Conservation (phyloP, 2,113 vertebrate genomes). For the Gasterosteus aculeatus region DNA sequence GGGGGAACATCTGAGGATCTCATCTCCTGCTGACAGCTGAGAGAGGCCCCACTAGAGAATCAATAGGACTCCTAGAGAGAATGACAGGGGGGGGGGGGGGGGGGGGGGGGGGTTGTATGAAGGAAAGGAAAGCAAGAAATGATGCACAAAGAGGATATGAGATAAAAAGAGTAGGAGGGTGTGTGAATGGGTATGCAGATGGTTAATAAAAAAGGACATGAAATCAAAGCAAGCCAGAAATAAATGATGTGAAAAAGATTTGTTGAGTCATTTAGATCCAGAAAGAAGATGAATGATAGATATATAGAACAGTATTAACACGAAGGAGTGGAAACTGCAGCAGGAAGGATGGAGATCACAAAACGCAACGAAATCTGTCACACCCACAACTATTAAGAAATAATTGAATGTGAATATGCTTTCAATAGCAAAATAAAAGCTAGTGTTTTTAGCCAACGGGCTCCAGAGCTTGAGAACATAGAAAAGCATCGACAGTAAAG, state of each 20-base stretch:
- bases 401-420: slow-evolving; percentile 14
- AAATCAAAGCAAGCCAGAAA: slow-evolving; percentile 9
- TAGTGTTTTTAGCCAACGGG: slow-evolving; percentile 37
- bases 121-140: slow-evolving; percentile 16
- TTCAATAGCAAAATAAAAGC: slow-evolving; percentile 15
- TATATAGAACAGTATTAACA: slow-evolving; percentile 19
- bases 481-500: slow-evolving; percentile 13
- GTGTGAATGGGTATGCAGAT: slow-evolving; percentile 43
- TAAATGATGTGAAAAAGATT: neutral
- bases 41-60: slow-evolving; percentile 42
- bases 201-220: slow-evolving; percentile 44
- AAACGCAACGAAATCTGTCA: slow-evolving; percentile 45
- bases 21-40: slow-evolving; percentile 57
- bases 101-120: neutral
- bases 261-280: slow-evolving; percentile 10
- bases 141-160: slow-evolving; percentile 30
- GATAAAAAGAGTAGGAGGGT: neutral
- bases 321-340: slow-evolving; percentile 6
- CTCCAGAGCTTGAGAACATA: slow-evolving; percentile 10
- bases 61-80: slow-evolving; percentile 50
- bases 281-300: slow-evolving; percentile 24
- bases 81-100: slow-evolving; percentile 17
- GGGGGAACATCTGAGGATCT: slow-evolving; percentile 46
- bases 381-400: slow-evolving; percentile 33
- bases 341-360: slow-evolving; percentile 42